Evolutionary conservation across 2,797 vertebrate species (phyloP).

Genomic region (Tragelaphus oryx): DNA sequence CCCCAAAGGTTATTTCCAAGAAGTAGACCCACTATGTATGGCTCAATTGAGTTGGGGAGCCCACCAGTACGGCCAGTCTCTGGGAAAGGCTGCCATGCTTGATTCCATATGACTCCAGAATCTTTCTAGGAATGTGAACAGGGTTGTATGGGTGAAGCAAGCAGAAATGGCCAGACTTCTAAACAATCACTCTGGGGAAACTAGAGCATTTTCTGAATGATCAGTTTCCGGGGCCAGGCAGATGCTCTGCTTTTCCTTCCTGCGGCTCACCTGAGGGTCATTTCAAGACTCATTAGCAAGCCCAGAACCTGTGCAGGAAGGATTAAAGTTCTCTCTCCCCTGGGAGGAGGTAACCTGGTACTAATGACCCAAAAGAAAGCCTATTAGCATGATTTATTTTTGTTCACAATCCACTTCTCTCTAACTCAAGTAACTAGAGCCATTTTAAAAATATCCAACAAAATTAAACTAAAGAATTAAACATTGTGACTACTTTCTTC

Average conservation of each 20-base stretch:
- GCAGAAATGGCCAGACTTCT: not conserved
- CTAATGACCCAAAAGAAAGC: slow-evolving; percentile 11
- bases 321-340: slow-evolving; percentile 26
- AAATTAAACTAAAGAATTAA: not conserved
- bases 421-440: not conserved
- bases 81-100: not conserved
- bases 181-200: not conserved
- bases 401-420: not conserved
- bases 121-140: not conserved
- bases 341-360: not conserved
- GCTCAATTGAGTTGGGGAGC: not conserved
- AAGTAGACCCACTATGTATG: not conserved
- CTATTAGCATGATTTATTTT: not conserved
- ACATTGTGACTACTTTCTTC: not conserved
- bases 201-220: not conserved
- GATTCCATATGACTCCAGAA: not conserved
- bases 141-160: not conserved
- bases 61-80: not conserved
- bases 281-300: slow-evolving; percentile 46
- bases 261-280: not conserved
- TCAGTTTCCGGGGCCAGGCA: not conserved
- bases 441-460: not conserved
- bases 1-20: not conserved
- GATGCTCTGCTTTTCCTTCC: not conserved
- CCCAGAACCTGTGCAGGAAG: slow-evolving; percentile 5